Base-by-base conservation (phyloP, 92 coral and sea anemone species). In the Actinernus sp. region DNA sequence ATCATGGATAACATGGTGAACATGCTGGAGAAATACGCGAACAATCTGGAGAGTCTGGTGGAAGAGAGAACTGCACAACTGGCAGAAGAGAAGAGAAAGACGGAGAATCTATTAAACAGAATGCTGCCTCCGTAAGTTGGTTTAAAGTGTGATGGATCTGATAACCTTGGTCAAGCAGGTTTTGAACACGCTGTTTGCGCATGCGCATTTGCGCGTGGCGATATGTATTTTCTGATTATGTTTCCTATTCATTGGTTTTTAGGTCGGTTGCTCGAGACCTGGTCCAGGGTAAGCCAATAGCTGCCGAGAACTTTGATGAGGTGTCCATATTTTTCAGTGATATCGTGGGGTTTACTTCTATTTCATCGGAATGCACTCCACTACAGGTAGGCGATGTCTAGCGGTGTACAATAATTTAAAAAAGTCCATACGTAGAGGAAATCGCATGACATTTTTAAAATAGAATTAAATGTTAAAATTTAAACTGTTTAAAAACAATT, bases 101-200 rank as follows among this genome's bases (percentile, higher is more conserved):
- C 98, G 3, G 97, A 87, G 41, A 89, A 91, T 41, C 52, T 94
- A 24, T 55, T 94, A 14, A 93, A 94, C 66, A 75, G 97, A 59
- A 94, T 94, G 98, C 57, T 94, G 40, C 98, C 98, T 36, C 95
- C 98, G 98, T 94, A 58, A 94, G 98, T 76, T n/a, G n/a, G n/a
- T n/a, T n/a, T n/a, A n/a, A n/a, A n/a, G n/a, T n/a, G n/a, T n/a
- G n/a, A n/a, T n/a, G n/a, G n/a, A n/a, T n/a, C n/a, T n/a, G n/a
- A n/a, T n/a, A n/a, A n/a, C n/a, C n/a, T n/a, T n/a, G n/a, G n/a
- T n/a, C n/a, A n/a, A n/a, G n/a, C n/a, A n/a, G n/a, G n/a, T n/a
- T n/a, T n/a, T n/a, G n/a, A n/a, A n/a, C n/a, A n/a, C n/a, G n/a
- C n/a, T n/a, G n/a, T n/a, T n/a, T n/a, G n/a, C n/a, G n/a, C n/a